Conservation (phyloP, 1,140 invertebrate species). For the Eulimnadia texana region DNA sequence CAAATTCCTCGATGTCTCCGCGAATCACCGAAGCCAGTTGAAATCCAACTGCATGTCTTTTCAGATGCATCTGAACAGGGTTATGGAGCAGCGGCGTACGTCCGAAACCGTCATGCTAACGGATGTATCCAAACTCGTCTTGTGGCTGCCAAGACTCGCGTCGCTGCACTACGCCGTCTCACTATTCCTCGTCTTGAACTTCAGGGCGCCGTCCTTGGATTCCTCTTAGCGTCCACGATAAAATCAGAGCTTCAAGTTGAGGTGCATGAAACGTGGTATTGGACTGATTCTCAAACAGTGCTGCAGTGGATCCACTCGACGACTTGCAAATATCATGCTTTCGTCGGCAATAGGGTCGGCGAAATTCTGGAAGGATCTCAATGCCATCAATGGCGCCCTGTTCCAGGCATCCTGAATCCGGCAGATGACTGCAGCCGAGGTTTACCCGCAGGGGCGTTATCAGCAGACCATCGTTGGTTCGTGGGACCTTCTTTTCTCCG, state of each 20-base stretch:
- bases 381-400: slow-evolving; percentile 4
- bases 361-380: too few species aligned
- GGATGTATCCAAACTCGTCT: not conserved
- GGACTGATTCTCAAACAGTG: slow-evolving; percentile 12
- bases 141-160: slow-evolving; percentile 23
- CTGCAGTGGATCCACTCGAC: slow-evolving; percentile 2
- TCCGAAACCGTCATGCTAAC: not conserved
- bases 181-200: slow-evolving; percentile 31
- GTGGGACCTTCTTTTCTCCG: slow-evolving; percentile 8
- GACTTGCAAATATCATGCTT: slow-evolving; percentile 6
- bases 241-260: not conserved
- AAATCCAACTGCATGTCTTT: not conserved
- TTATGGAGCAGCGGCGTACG: not conserved
- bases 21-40: not conserved
- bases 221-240: slow-evolving; percentile 19
- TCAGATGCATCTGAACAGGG: not conserved
- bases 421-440: slow-evolving; percentile 12
- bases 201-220: slow-evolving; percentile 28
- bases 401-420: slow-evolving; percentile 6
- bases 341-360: slow-evolving; percentile 13
- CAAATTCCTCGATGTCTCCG: not conserved
- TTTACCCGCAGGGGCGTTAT: not conserved
- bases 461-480: slow-evolving; percentile 10
- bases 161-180: slow-evolving; percentile 24
- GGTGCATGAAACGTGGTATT: not conserved